phyloP scores from a whole-genome alignment of 2,888 invertebrate species.

The Megamerina dolium region DNA sequence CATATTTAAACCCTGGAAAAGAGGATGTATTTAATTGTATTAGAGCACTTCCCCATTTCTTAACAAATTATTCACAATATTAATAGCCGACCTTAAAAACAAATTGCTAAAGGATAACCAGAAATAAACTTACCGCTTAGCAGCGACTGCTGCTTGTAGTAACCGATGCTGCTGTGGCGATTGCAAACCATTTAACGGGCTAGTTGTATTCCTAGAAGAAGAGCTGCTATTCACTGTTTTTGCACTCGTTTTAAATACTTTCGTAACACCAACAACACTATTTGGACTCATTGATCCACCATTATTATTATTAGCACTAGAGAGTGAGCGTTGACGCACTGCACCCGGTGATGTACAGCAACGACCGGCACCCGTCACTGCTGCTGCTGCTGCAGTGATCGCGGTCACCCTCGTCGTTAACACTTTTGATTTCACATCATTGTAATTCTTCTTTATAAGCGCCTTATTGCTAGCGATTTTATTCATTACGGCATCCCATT shows the following conservation, averaged over 20 bases:
- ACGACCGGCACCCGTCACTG: slow-evolving; percentile 42
- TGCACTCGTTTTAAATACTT: no score
- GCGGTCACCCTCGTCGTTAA: slow-evolving; percentile 46
- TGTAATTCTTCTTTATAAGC: slow-evolving; percentile 59
- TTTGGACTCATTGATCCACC: slow-evolving; percentile 22
- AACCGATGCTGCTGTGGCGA: neutral
- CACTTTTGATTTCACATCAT: slow-evolving; percentile 85
- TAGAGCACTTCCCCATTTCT: no score
- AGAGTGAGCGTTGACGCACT: slow-evolving; percentile 19
- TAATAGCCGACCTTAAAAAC: no score
- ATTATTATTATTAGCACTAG: slow-evolving; percentile 5
- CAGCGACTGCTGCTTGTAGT: slow-evolving; percentile 22
- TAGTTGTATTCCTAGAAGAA: no score
- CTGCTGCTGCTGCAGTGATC: slow-evolving; percentile 1
- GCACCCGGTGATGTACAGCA: neutral
- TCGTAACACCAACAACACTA: slow-evolving; percentile 11
- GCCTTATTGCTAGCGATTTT: slow-evolving; percentile 66
- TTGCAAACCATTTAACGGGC: slow-evolving; percentile 1
- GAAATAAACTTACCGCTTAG: slow-evolving; percentile 45
- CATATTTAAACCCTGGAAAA: no score
- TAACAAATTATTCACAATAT: no score
- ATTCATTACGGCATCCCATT: slow-evolving; percentile 81
- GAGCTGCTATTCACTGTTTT: slow-evolving; percentile 8
- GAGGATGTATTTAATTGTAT: no score
- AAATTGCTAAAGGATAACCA: no score